phyloP scores from a whole-genome alignment of 2,797 vertebrate genomes.

The Melanotaenia boesemani region DNA sequence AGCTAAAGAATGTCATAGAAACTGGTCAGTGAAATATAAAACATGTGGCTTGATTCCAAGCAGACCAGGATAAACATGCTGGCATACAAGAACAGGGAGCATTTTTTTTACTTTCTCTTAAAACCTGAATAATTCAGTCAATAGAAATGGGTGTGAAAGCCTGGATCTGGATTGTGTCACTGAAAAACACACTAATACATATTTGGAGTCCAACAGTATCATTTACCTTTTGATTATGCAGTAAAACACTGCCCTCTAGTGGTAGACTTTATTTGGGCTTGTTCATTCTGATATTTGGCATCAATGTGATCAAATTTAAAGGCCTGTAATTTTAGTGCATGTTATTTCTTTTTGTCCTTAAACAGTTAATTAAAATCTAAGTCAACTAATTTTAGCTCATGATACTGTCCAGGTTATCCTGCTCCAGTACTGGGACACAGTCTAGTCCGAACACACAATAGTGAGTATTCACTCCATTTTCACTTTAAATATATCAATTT shows the following conservation, averaged over 20 bases:
- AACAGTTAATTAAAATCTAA: neutral
- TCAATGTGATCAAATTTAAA: neutral
- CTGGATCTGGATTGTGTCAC: too few relatives aligned
- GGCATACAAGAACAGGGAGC: neutral
- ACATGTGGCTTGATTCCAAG: neutral
- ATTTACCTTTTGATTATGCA: neutral
- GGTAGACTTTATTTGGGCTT: neutral
- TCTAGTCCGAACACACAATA: slow-evolving; percentile 40
- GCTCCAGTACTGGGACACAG: slow-evolving; percentile 2
- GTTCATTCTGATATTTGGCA: neutral
- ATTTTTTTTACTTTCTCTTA: too few relatives aligned
- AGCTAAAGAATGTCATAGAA: slow-evolving; percentile 64
- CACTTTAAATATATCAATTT: neutral
- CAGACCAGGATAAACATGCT: neutral
- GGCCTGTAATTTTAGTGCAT: neutral
- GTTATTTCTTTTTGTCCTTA: neutral
- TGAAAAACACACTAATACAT: too few relatives aligned
- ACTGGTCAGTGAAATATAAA: slow-evolving; percentile 57
- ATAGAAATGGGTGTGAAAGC: too few relatives aligned
- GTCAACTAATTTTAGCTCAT: neutral
- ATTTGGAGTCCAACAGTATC: too few relatives aligned
- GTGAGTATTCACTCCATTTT: slow-evolving; percentile 53
- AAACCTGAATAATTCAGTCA: too few relatives aligned
- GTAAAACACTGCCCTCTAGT: slow-evolving; percentile 14
- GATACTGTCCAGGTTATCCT: slow-evolving; percentile 59